Percentiles rank a stretch among this genome's conserved stretches.
Evolutionary conservation across 2,797 vertebrate genomes (phyloP).

Genomic region (Crypturellus tataupa): DNA sequence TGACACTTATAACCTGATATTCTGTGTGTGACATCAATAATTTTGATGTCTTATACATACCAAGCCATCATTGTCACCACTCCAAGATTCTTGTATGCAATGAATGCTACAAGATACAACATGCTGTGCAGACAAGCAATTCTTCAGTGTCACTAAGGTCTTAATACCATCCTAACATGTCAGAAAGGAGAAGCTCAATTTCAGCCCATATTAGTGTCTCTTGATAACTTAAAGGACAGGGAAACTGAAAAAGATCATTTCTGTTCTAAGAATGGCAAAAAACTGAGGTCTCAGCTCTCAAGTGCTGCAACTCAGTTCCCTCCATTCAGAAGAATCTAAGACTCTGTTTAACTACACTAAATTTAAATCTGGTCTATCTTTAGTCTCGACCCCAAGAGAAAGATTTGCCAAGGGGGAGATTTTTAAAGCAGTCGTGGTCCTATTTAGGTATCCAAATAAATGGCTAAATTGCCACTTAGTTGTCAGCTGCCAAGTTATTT

Average conservation of each 20-base stretch:
- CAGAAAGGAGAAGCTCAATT: not conserved
- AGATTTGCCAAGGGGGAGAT: not conserved
- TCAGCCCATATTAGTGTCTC: constrained; percentile 47
- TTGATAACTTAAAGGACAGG: not conserved
- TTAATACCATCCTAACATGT: not conserved
- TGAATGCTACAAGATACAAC: not conserved
- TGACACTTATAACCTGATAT: not conserved
- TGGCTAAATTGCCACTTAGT: not conserved
- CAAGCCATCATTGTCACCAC: not conserved
- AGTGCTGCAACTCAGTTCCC: not conserved
- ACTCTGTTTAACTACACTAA: not conserved
- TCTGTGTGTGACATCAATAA: constrained; percentile 26
- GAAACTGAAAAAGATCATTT: constrained; percentile 18
- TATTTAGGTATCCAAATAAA: not conserved
- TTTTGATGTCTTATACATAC: not conserved
- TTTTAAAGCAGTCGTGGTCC: not conserved
- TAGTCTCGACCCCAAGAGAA: not conserved
- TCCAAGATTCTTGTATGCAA: not conserved
- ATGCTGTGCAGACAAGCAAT: constrained; percentile 1
- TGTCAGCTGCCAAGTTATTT: rapidly evolving
- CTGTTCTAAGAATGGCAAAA: not conserved
- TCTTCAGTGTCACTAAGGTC: constrained; percentile 24
- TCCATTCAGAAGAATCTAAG: not conserved
- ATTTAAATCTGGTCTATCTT: not conserved
- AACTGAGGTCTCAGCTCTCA: constrained; percentile 11